These are phyloP conservation scores for Bhutanitis thaidina DNA, from an alignment of 2,888 invertebrate species.

Conservation along the genomic window DNA sequence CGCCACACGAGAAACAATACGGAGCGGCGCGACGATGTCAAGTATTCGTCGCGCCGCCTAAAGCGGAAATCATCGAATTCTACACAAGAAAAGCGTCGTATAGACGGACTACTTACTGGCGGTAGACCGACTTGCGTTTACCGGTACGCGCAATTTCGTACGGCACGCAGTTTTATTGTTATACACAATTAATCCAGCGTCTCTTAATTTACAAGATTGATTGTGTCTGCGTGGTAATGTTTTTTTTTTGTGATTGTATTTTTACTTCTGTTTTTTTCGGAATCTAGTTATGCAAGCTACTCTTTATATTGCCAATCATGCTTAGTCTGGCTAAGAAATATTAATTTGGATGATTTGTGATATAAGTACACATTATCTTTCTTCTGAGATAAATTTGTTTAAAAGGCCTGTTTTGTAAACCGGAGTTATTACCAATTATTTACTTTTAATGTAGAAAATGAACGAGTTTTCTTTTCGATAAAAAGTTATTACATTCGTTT, in stretches of 20 bases:
- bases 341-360: no score
- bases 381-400: no score
- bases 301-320: no score
- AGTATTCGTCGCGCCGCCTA: neutral
- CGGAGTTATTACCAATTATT: no score
- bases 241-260: neutral
- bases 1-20: conserved; percentile 1
- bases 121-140: neutral
- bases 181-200: conserved; percentile 1
- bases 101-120: conserved; percentile 19
- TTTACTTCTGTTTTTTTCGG: no score
- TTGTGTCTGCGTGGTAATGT: neutral
- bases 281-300: no score
- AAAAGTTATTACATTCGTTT: no score
- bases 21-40: neutral
- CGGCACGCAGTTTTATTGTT: neutral
- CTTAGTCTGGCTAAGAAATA: no score
- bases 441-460: no score
- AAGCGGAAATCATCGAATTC: conserved; percentile 27
- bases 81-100: conserved; percentile 24
- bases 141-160: neutral
- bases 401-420: no score
- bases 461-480: no score
- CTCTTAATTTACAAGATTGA: conserved; percentile 6
- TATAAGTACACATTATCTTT: no score